phyloP scores from a whole-genome alignment of 2,113 vertebrate species.

The Rhinogobius similis region DNA sequence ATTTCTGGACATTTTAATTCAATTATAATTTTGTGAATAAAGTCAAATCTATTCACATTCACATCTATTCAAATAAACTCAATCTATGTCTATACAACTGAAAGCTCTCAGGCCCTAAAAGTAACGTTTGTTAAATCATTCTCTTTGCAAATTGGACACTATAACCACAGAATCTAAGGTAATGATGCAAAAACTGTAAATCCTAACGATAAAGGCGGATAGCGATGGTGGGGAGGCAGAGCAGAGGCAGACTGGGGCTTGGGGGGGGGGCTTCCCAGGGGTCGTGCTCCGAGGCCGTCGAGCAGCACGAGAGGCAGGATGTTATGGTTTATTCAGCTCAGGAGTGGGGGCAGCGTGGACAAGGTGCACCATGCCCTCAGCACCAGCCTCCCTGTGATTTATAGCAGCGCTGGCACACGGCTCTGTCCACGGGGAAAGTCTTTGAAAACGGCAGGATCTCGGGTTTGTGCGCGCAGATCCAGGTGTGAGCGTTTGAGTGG shows the following conservation, averaged over 20 bases:
- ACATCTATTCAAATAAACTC: too few species aligned
- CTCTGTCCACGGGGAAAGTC: conserved; percentile 81
- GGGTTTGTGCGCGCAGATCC: conserved; percentile 18
- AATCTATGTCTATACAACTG: too few species aligned
- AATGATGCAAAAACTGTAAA: conserved; percentile 29
- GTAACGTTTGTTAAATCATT: conserved; percentile 33
- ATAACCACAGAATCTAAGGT: conserved; percentile 68
- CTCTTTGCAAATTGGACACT: conserved; percentile 84
- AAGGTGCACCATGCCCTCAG: conserved; percentile 86
- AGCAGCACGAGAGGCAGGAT: conserved; percentile 85
- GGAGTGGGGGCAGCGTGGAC: conserved; percentile 80
- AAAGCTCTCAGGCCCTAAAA: not conserved
- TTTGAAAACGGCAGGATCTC: conserved; percentile 71
- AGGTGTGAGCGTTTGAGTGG: conserved; percentile 19
- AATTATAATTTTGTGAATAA: too few species aligned
- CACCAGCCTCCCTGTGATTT: conserved; percentile 80
- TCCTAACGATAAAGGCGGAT: conserved; percentile 46
- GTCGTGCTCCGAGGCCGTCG: conserved; percentile 67
- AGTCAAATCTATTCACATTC: too few species aligned
- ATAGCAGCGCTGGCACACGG: conserved; percentile 80
- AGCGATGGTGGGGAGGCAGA: conserved; percentile 28
- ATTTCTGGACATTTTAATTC: too few species aligned
- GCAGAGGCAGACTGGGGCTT: conserved; percentile 8
- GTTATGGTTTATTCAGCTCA: conserved; percentile 88
- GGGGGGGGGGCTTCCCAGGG: conserved; percentile 56